phyloP scores from a whole-genome alignment of 1,140 invertebrate species.

The Eueides isabella region DNA sequence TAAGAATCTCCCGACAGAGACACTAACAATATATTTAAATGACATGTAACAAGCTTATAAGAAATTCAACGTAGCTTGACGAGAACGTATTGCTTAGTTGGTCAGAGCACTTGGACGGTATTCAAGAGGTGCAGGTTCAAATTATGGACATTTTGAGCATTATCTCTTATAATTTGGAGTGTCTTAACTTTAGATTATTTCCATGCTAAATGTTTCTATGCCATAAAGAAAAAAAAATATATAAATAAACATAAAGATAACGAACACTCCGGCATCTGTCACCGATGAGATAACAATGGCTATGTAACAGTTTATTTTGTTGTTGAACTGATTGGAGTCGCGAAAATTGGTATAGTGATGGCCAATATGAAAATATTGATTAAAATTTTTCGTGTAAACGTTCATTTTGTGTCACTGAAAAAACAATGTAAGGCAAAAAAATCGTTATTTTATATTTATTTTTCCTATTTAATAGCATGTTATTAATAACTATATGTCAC shows the following conservation, averaged over 20 bases:
- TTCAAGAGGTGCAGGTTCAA: too few relatives aligned
- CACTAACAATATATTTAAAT: too few relatives aligned
- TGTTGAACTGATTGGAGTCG: constrained; percentile 49
- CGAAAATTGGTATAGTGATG: constrained; percentile 57
- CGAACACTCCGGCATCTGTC: constrained; percentile 67
- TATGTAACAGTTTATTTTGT: constrained; percentile 47
- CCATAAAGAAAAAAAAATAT: constrained; percentile 37
- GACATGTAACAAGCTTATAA: too few relatives aligned
- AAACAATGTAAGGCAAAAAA: background rate
- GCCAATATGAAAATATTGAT: constrained; percentile 43
- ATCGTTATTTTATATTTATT: background rate
- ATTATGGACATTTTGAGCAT: too few relatives aligned
- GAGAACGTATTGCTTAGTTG: too few relatives aligned
- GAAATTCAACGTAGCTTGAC: too few relatives aligned
- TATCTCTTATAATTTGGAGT: background rate
- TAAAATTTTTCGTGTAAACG: constrained; percentile 2
- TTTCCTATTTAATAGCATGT: too few relatives aligned
- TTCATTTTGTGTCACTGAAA: background rate
- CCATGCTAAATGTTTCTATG: background rate
- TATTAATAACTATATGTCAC: too few relatives aligned
- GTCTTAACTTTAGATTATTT: background rate
- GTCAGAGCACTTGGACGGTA: too few relatives aligned
- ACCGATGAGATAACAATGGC: constrained; percentile 45
- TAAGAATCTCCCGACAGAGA: too few relatives aligned
- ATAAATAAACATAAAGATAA: constrained; percentile 58